phyloP scores from a whole-genome alignment of 2,888 invertebrate genomes.

The Chalcosyrphus nemorum region DNA sequence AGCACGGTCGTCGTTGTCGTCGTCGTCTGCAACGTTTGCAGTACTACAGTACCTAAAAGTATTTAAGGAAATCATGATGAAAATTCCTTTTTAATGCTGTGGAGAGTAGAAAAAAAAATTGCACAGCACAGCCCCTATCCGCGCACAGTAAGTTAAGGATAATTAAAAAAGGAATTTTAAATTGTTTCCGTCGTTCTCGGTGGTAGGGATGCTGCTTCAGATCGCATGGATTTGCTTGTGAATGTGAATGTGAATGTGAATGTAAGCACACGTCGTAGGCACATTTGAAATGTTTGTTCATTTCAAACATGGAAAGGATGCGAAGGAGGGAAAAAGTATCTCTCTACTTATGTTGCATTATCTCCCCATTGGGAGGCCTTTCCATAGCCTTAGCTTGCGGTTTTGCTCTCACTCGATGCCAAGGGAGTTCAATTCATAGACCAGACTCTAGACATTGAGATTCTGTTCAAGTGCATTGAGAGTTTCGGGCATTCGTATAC shows the following conservation, averaged over 20 bases:
- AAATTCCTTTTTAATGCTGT: conserved; percentile 64
- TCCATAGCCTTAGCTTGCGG: not conserved
- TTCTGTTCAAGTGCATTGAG: conserved; percentile 13
- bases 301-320: not conserved
- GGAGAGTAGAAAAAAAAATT: not conserved
- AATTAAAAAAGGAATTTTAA: conserved; percentile 69
- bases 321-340: not conserved
- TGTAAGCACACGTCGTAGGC: not conserved
- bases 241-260: not conserved
- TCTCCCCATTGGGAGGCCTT: not conserved
- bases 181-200: conserved; percentile 58
- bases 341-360: conserved; percentile 10
- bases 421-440: conserved; percentile 6
- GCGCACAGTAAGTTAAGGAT: conserved; percentile 44
- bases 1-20: no score
- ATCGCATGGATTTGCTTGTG: not conserved
- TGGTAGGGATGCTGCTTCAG: not conserved
- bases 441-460: conserved; percentile 15
- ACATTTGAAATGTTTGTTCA: conserved; percentile 8
- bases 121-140: conserved; percentile 3
- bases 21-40: conserved; percentile 36
- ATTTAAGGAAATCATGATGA: conserved; percentile 67
- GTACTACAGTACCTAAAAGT: conserved; percentile 8
- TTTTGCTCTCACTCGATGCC: not conserved
- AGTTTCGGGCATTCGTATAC: not conserved